phyloP scores from a whole-genome alignment of 2,797 vertebrate genomes.

The Lepus townsendii region DNA sequence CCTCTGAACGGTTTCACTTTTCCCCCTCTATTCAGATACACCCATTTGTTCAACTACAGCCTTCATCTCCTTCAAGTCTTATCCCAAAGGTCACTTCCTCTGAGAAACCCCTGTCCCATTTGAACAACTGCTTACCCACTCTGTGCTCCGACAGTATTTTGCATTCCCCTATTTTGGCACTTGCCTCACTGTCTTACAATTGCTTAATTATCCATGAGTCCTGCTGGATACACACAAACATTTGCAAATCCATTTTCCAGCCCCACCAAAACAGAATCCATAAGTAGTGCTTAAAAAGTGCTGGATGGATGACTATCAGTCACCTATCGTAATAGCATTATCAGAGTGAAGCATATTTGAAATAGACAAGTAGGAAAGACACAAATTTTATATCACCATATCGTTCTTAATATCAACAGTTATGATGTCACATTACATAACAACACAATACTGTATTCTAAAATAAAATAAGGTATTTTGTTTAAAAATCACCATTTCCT shows the following conservation, averaged over 20 bases:
- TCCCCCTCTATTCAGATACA: neutral
- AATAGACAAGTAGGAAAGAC: neutral
- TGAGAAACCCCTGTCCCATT: neutral
- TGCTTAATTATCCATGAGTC: neutral
- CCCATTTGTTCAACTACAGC: neutral
- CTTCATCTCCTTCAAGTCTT: fast-evolving
- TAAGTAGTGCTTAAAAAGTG: neutral
- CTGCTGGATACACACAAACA: neutral
- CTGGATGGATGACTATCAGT: neutral
- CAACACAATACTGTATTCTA: neutral
- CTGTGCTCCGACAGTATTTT: neutral
- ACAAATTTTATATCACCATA: neutral
- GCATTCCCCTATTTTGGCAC: neutral
- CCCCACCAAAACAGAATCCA: neutral
- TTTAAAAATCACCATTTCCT: neutral
- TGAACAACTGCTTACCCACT: neutral
- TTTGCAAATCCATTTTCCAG: neutral
- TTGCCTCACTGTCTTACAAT: neutral
- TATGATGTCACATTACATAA: neutral
- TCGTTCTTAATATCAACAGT: constrained; percentile 28
- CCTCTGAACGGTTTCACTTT: neutral
- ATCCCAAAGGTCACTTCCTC: neutral
- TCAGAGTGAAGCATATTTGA: neutral
- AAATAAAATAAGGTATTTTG: neutral
- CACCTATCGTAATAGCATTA: neutral